Base-by-base conservation (phyloP, 2,113 vertebrate genomes). In the Rhombomys opimus region DNA sequence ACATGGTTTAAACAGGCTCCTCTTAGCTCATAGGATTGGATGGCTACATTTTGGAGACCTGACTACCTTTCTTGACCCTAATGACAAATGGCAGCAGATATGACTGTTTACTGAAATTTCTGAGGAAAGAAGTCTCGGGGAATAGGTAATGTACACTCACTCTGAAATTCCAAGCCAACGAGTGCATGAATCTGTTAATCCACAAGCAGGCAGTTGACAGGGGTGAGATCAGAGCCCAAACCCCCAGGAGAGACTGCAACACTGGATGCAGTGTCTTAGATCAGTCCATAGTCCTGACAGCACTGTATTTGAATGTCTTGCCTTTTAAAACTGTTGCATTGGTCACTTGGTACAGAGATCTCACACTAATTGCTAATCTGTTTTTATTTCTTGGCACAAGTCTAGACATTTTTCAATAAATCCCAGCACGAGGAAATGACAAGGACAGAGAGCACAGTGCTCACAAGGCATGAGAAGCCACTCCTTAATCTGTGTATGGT, bases 321-420 rank as follows among this genome's bases (percentile, higher is more conserved):
- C 32, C 88, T 90, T 46, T 70, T 72, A 78, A 54, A 95, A 75
- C 0, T 73, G 12, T 18, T 76, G 18, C 70, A n/a, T 4, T 46
- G 84, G 30, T 78, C 35, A 38, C 27, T 87, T 38, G 85, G n/a
- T 63, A 30, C 59, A 75, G 57, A 81, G n/a, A 54, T 32, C 73
- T 61, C 88, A 17, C 2, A 38, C 30, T 63, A 76, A 65, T 12
- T 61, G 30, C 13, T 50, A 27, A 82, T 80, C 52, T 46, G 38
- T 92, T 93, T 92, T 84, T 82, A 77, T 17, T 84, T 95, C 86
- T 73, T 95, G 85, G 54, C 89, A 41, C 65, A 61, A 50, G 38
- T 77, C 78, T 82, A 92, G n/a, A 93, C 63, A 75, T 65, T 90
- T 94, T 76, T 91, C 41, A 85, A 25, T 38, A 41, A 88, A 68